phyloP scores from a whole-genome alignment of 2,888 invertebrate genomes.

The Himalopsyche anomala region DNA sequence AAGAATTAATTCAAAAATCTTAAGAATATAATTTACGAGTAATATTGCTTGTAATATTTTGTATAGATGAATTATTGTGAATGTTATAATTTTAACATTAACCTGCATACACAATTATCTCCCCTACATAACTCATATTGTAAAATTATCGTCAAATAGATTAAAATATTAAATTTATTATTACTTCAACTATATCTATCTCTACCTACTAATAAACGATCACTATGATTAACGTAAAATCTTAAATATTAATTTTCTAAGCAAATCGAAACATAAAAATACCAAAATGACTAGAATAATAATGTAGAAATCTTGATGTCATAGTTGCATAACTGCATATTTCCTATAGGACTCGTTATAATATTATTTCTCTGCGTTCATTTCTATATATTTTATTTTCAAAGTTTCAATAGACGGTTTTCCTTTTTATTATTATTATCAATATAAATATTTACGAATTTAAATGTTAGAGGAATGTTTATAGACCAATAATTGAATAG shows the following conservation, averaged over 20 bases:
- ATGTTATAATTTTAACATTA: background rate
- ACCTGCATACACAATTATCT: background rate
- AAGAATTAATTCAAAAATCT: too few species aligned
- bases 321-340: slow-evolving; percentile 22
- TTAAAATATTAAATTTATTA: slow-evolving; percentile 11
- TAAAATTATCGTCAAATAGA: slow-evolving; percentile 18
- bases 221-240: slow-evolving; percentile 4
- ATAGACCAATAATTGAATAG: slow-evolving; percentile 55
- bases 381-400: background rate
- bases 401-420: background rate
- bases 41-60: background rate
- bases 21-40: too few species aligned
- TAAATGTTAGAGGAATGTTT: slow-evolving; percentile 47
- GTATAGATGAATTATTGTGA: background rate
- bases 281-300: slow-evolving; percentile 14
- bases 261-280: slow-evolving; percentile 23
- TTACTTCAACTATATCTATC: background rate
- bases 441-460: slow-evolving; percentile 37
- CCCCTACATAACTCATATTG: background rate
- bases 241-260: background rate
- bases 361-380: background rate
- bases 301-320: background rate
- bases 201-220: slow-evolving; percentile 4
- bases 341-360: background rate
- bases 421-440: background rate